These are phyloP conservation scores for Steatocranus sp. DNA, from an alignment of 2,797 vertebrate genomes.

Conservation along the genomic window DNA sequence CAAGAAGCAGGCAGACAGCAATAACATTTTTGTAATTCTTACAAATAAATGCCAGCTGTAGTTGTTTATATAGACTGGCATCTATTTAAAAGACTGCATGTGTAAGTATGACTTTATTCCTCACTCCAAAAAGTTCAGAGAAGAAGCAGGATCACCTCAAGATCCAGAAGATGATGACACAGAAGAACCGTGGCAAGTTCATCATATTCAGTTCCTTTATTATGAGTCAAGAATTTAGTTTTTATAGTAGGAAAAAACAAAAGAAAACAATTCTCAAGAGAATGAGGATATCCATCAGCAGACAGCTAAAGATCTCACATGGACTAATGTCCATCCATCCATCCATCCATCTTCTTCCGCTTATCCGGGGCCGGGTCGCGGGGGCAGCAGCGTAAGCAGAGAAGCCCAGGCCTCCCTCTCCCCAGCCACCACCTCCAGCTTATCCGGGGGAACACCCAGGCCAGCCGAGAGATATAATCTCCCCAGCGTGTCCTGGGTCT, in stretches of 20 bases:
- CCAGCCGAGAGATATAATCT: rapidly evolving
- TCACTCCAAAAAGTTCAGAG: background rate
- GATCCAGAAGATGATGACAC: background rate
- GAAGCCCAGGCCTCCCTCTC: background rate
- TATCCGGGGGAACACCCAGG: background rate
- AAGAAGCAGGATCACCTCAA: rapidly evolving
- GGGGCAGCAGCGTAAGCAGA: background rate
- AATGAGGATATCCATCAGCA: background rate
- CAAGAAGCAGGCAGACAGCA: background rate
- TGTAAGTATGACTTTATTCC: background rate
- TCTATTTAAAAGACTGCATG: background rate
- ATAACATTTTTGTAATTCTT: rapidly evolving
- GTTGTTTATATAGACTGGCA: background rate
- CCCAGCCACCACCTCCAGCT: background rate
- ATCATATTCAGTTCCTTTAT: background rate
- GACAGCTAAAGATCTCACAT: background rate
- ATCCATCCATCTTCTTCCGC: rapidly evolving
- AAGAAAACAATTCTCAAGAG: background rate
- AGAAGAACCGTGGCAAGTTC: background rate
- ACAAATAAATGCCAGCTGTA: background rate
- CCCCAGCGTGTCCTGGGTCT: background rate
- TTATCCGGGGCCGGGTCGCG: rapidly evolving
- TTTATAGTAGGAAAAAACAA: background rate
- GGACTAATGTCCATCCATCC: background rate
- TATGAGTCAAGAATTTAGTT: background rate